Base-by-base conservation (phyloP, 2,888 invertebrate species). In the Oxytorus armatus region DNA sequence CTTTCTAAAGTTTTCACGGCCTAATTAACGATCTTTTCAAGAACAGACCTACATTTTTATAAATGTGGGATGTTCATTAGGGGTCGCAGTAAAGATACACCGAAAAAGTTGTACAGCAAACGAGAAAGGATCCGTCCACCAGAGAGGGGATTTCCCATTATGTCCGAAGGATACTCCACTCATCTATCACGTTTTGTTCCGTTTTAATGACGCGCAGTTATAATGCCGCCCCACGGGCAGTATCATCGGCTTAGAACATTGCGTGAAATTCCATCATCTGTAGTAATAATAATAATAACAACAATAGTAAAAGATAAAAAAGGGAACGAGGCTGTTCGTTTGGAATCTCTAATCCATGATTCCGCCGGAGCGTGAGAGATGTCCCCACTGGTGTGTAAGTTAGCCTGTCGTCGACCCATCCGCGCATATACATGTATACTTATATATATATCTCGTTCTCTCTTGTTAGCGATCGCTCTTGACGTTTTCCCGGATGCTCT, bases 401-500 rank as follows among this genome's bases (percentile, higher is more conserved):
- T 57, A 65, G 77, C 65, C 65, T 70, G 83, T 81, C 79, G 82
- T 66, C 80, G 82, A 84, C 66, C 77, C 77, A 69, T 68, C 70
- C 53, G 23, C 44, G 39, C n/a, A 69, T 29, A 78, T 33, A 66
- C 53, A 63, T 47, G 42, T 39, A 33, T 16, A 63, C 23, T 3
- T 23, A 63, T 16, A 18, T n/a, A 33, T 66, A 42, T 66, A 65
- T 57, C 21, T 59, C 39, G 53, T 68, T 21, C 47, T 68, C 65
- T 57, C 79, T 70, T 63, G 65, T 65, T 78, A 59, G 65, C 65
- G 78, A 77, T 77, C 79, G 80, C 76, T 68, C 81, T 76, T 69
- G 57, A 47, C 70, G 80, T 90, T 90, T 91, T 91, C 90, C 91
- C 91, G 91, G 91, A 91, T 90, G 90, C 88, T 88, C 88, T 86